Evolutionary conservation across 2,113 vertebrate species (phyloP).

Genomic region (Percopsis transmontana): DNA sequence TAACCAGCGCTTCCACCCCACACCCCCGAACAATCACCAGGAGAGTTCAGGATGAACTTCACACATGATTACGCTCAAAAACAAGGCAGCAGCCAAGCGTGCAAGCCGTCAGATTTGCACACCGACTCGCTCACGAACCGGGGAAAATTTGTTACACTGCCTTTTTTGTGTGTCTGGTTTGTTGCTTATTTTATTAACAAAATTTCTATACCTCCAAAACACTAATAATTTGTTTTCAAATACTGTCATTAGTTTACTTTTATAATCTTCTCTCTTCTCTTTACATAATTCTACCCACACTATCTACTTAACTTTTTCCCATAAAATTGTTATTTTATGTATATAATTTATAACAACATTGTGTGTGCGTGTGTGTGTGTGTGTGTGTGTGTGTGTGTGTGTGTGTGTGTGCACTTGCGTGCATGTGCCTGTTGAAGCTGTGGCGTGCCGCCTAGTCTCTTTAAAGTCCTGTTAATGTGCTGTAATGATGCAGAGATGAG

Average conservation of each 20-base stretch:
- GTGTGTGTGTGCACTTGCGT: not conserved
- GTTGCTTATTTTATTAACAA: not conserved
- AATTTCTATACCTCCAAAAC: not conserved
- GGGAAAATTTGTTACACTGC: not conserved
- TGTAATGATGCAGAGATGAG: constrained; percentile 63
- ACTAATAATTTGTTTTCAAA: no score
- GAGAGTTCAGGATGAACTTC: constrained; percentile 64
- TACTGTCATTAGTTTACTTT: no score
- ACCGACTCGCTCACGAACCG: constrained; percentile 40
- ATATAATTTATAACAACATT: constrained; percentile 13
- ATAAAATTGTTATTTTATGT: not conserved
- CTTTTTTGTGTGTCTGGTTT: not conserved
- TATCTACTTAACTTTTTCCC: no score
- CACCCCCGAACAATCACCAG: constrained; percentile 38
- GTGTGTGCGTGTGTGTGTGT: constrained; percentile 14
- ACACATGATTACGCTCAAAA: constrained; percentile 67
- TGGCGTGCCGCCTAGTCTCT: constrained; percentile 38
- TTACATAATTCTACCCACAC: no score
- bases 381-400: constrained; percentile 1
- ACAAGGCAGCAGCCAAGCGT: constrained; percentile 62
- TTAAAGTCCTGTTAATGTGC: constrained; percentile 68
- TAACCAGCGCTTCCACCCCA: constrained; percentile 44
- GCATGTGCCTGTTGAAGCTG: constrained; percentile 5
- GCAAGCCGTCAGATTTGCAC: constrained; percentile 54
- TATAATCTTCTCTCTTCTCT: no score